Evolutionary conservation across 2,888 invertebrate species (phyloP).

Genomic region (Ethmia dodecea): DNA sequence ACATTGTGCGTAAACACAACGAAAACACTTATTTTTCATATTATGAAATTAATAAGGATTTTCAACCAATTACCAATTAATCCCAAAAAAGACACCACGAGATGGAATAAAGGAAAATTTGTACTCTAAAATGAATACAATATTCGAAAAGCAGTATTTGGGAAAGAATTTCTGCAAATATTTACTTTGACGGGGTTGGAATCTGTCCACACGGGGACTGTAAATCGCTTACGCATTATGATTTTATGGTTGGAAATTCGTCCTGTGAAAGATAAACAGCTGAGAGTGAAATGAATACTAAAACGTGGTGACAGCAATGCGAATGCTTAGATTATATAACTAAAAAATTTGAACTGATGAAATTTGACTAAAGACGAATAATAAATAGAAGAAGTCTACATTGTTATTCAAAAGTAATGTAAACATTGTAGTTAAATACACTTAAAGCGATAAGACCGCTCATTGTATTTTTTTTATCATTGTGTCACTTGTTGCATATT

Average conservation of each 20-base stretch:
- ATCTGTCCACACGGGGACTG: conserved; percentile 4
- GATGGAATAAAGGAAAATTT: background rate
- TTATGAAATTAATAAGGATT: background rate
- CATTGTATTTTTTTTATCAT: no score
- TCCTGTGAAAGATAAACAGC: background rate
- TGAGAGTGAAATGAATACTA: no score
- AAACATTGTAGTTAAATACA: no score
- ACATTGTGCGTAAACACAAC: background rate
- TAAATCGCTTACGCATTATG: conserved; percentile 7
- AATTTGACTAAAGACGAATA: no score
- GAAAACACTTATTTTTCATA: background rate
- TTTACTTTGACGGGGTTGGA: conserved; percentile 13
- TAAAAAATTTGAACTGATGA: no score
- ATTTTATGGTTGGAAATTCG: conserved; percentile 2
- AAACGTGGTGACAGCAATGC: no score
- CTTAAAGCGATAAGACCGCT: no score
- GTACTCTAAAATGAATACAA: conserved; percentile 3
- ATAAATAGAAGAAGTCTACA: no score
- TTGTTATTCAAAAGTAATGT: no score
- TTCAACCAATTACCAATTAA: background rate
- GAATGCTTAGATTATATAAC: no score
- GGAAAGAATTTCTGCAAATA: conserved; percentile 13
- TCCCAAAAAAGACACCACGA: background rate
- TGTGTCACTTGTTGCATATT: no score
- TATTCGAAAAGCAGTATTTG: background rate